A percentile compares a stretch with the other conserved stretches of the same genome.
Evolutionary conservation across 2,113 vertebrate species (phyloP).

Genomic region (Microtus pennsylvanicus): DNA sequence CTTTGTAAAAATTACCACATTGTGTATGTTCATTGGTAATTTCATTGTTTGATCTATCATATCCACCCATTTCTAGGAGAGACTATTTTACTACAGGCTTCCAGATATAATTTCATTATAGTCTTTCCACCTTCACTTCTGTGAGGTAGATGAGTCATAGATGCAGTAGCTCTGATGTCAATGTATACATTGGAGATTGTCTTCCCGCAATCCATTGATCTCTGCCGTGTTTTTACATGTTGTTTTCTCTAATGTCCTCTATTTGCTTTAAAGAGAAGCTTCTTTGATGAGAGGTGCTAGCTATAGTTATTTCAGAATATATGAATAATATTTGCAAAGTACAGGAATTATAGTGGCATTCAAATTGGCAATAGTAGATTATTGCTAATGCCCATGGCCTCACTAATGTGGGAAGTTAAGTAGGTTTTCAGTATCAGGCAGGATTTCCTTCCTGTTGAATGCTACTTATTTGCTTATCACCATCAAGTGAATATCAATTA

Average conservation of each 20-base stretch:
- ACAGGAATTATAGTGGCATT: background rate
- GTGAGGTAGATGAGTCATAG: background rate
- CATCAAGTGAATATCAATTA: background rate
- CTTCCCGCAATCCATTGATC: rapidly evolving
- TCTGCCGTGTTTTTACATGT: background rate
- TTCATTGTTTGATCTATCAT: no score
- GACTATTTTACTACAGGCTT: background rate
- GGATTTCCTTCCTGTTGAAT: background rate
- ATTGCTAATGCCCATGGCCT: background rate
- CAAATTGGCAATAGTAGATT: background rate
- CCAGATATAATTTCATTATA: background rate
- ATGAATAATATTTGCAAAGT: background rate
- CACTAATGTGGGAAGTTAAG: background rate
- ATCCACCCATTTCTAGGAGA: no score
- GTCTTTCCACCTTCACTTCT: background rate
- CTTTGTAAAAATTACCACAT: no score
- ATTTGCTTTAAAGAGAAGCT: background rate
- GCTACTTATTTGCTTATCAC: background rate
- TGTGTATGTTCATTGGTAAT: no score
- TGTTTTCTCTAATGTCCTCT: background rate
- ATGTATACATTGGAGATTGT: background rate
- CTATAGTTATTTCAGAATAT: background rate
- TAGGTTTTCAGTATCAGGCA: no score
- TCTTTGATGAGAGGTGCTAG: background rate
- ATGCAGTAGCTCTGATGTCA: background rate